Base-by-base conservation (phyloP, 2,888 invertebrate genomes). In the Dolichomitus sp. region DNA sequence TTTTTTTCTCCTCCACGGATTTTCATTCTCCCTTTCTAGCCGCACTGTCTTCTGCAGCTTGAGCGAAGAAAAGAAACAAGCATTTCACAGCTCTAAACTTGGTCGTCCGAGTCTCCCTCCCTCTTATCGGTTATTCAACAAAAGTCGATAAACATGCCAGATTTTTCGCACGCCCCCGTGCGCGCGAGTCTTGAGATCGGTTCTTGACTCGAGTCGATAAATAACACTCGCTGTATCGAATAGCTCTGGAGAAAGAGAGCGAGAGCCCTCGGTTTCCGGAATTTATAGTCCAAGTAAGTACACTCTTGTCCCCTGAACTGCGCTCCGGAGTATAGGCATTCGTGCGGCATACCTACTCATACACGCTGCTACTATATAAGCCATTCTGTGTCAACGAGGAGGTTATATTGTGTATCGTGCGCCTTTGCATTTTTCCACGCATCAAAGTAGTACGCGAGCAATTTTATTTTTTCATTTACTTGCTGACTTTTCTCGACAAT, bases 241-340 rank as follows among this genome's bases (percentile, higher is more conserved):
- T 65, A 42, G 63, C 70, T 65, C 27, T 19, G 52, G 17, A 65
- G 70, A 78, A 78, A 70, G 63, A 78, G 63, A 68, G 40, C 23
- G 45, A 74, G 63, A 52, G 37, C 54, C 42, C 74, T 54, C 40
- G 52, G 70, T 66, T 69, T 73, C 63, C 27, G 77, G 78, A 80
- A 84, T 86, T 86, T 86, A 84, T 83, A 57, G 79, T 75, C 59
- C 66, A 79, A 70, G 70, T 75, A 79, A 82, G 75, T 79, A 66
- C 33, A 78, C 61, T 23, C 23, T 23, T 63, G 82, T 79, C 70
- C 42, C 54, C 57, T 65, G 50, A 17, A 59, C 42, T 23, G 78
- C 57, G 73, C 57, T 63, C 74, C 54, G 17, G 17, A 50, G n/a
- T n/a, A n/a, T n/a, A n/a, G n/a, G 63, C 61, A 61, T 61, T 27